Evolutionary conservation across 2,797 vertebrate genomes (phyloP).

Genomic region (Esox lucius): DNA sequence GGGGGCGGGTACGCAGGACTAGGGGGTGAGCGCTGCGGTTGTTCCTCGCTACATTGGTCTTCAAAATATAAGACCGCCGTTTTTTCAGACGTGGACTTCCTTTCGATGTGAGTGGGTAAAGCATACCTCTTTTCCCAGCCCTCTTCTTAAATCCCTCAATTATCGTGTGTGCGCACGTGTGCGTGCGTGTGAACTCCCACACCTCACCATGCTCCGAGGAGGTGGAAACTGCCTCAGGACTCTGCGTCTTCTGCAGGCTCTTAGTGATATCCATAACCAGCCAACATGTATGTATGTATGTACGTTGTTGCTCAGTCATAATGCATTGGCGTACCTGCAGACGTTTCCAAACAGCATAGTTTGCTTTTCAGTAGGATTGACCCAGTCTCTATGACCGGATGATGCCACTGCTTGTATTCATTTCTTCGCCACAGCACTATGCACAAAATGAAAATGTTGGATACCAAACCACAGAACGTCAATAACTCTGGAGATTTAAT

Average conservation of each 20-base stretch:
- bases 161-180: constrained; percentile 56
- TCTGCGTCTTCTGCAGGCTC: constrained; percentile 49
- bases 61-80: constrained; percentile 59
- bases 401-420: background rate
- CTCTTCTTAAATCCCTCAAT: constrained; percentile 69
- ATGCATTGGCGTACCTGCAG: constrained; percentile 14
- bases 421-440: background rate
- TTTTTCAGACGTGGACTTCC: constrained; percentile 52
- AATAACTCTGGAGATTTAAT: constrained; percentile 43
- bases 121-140: constrained; percentile 54
- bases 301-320: constrained; percentile 39
- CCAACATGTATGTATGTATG: constrained; percentile 31
- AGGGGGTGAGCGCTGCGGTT: constrained; percentile 22
- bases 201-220: constrained; percentile 38
- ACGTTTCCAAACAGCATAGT: constrained; percentile 7
- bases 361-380: constrained; percentile 9
- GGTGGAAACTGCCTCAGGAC: constrained; percentile 62
- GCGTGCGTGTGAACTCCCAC: constrained; percentile 42
- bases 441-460: background rate
- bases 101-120: constrained; percentile 63
- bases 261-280: constrained; percentile 45
- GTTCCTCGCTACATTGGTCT: constrained; percentile 48
- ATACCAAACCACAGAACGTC: constrained; percentile 41
- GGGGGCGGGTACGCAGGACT: constrained; percentile 25
- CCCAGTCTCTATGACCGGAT: constrained; percentile 2